These are phyloP conservation scores for Heliothis peltigera DNA, from an alignment of 2,888 invertebrate species.

Conservation along the genomic window DNA sequence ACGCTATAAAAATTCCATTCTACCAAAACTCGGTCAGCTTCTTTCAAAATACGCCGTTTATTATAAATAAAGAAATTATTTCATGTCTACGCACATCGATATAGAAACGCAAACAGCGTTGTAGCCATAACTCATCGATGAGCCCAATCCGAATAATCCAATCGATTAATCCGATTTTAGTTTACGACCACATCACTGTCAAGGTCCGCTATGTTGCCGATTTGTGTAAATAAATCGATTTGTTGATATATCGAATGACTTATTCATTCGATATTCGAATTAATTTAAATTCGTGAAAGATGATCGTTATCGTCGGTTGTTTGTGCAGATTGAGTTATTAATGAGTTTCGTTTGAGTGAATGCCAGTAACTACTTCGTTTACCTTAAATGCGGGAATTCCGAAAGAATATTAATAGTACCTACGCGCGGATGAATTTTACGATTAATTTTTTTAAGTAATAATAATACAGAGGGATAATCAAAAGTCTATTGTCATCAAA, in stretches of 20 bases:
- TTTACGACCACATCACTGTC: conserved; percentile 30
- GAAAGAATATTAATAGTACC: conserved; percentile 1
- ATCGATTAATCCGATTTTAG: conserved; percentile 13
- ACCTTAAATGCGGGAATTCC: not conserved
- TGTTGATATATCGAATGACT: conserved; percentile 13
- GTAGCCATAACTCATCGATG: conserved; percentile 20
- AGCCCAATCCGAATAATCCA: conserved; percentile 17
- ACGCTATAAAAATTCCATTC: conserved; percentile 21
- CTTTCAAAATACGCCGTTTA: conserved; percentile 3
- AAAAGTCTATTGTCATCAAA: too few relatives aligned
- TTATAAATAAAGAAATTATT: conserved; percentile 19
- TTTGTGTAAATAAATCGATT: conserved; percentile 33
- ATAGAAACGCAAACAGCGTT: not conserved
- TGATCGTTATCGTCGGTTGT: conserved; percentile 30
- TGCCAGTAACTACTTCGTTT: conserved; percentile 33
- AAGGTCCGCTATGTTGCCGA: conserved; percentile 1
- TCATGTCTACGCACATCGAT: conserved; percentile 8
- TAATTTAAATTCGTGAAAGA: conserved; percentile 24
- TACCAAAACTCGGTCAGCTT: not conserved
- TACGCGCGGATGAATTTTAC: not conserved
- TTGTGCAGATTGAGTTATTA: conserved; percentile 39
- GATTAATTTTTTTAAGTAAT: too few relatives aligned
- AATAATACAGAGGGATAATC: too few relatives aligned
- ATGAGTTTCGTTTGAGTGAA: conserved; percentile 43
- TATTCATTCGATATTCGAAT: conserved; percentile 17